phyloP scores from a whole-genome alignment of 2,113 vertebrate species.

The Motacilla tschutschensis region DNA sequence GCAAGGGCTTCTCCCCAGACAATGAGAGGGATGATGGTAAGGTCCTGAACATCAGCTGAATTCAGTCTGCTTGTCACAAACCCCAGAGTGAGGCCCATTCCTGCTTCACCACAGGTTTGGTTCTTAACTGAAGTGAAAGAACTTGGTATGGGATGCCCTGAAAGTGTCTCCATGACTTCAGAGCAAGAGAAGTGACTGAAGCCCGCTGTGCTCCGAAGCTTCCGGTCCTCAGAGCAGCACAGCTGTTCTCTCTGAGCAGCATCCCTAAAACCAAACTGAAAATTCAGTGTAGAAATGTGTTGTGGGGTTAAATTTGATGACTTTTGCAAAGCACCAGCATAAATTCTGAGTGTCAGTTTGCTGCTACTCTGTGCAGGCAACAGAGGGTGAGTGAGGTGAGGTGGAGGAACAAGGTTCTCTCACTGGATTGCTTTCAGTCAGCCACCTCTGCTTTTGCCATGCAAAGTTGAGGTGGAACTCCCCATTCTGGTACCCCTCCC shows the following conservation, averaged over 20 bases:
- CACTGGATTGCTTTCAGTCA: slow-evolving; percentile 5
- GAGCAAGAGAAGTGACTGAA: neutral
- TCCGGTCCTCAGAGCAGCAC: neutral
- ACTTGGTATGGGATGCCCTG: neutral
- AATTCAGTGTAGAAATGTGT: neutral
- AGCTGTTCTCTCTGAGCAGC: neutral
- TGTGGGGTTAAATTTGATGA: neutral
- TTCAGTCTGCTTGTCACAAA: neutral
- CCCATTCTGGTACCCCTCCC: neutral
- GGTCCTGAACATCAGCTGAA: neutral
- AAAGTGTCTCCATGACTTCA: neutral
- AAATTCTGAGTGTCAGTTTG: neutral
- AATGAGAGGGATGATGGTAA: neutral
- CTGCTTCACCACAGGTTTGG: neutral
- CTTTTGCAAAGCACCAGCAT: neutral
- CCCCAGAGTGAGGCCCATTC: neutral
- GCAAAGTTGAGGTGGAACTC: slow-evolving; percentile 12
- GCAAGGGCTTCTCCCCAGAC: neutral
- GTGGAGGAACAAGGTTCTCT: neutral
- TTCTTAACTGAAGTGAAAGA: neutral
- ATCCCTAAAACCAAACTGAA: neutral
- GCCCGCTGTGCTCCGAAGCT: neutral
- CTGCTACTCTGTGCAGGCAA: neutral
- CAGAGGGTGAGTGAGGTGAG: neutral
- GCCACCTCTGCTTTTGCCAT: slow-evolving; percentile 38